These are phyloP conservation scores for Sebastes umbrosus DNA, from an alignment of 2,797 vertebrate genomes.

Conservation along the genomic window DNA sequence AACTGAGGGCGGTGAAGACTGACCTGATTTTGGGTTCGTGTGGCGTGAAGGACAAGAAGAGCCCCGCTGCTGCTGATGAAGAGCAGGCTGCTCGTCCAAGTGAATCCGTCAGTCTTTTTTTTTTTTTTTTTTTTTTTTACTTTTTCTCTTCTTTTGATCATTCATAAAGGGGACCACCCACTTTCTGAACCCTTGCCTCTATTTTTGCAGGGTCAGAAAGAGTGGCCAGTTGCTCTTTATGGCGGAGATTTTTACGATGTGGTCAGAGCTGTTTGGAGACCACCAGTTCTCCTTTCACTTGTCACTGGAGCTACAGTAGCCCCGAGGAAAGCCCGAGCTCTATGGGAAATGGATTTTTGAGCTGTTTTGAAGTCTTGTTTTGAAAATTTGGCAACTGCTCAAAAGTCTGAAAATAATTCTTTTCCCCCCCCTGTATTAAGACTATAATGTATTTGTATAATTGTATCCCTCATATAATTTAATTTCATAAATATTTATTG, in stretches of 20 bases:
- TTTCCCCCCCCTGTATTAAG: not conserved
- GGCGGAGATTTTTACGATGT: slow-evolving; percentile 83
- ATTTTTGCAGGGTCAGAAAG: slow-evolving; percentile 82
- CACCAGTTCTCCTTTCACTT: slow-evolving; percentile 82
- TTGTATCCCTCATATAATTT: not conserved
- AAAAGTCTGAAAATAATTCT: not conserved
- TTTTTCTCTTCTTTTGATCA: slow-evolving; percentile 50
- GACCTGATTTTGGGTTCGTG: slow-evolving; percentile 16
- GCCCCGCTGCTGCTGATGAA: slow-evolving; percentile 13
- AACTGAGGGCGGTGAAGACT: slow-evolving; percentile 4
- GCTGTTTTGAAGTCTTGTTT: slow-evolving; percentile 32
- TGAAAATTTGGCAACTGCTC: slow-evolving; percentile 19
- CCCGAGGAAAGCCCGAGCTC: not conserved
- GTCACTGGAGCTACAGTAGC: slow-evolving; percentile 66
- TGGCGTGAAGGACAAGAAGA: slow-evolving; percentile 21
- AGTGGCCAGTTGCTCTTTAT: slow-evolving; percentile 86
- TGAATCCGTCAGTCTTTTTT: slow-evolving; percentile 21
- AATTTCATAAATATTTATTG: not conserved
- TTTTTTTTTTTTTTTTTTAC: slow-evolving; percentile 9
- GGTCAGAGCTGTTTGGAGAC: slow-evolving; percentile 83
- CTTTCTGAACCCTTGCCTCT: slow-evolving; percentile 77
- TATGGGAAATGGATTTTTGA: slow-evolving; percentile 21
- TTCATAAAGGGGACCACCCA: slow-evolving; percentile 82
- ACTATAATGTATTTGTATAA: not conserved
- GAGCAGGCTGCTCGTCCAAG: slow-evolving; percentile 25